Conservation (phyloP, 2,797 vertebrate species). For the Platyrinchus mystaceus region DNA sequence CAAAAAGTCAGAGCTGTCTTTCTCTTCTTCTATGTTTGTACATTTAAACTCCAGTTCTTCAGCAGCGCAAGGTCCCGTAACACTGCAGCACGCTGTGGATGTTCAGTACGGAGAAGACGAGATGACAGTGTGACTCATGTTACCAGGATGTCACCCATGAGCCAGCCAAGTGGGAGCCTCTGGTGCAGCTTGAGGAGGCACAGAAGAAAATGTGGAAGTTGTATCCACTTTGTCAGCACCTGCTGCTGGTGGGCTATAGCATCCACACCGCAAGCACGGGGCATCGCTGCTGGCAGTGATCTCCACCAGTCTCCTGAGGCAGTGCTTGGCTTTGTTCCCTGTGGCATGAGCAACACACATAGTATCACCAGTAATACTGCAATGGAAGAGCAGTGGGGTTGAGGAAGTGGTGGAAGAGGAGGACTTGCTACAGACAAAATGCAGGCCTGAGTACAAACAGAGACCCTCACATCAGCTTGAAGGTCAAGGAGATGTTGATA, state of each 20-base stretch:
- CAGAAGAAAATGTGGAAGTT: background rate
- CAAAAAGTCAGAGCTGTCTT: background rate
- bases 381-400: background rate
- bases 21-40: background rate
- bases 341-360: fast-evolving
- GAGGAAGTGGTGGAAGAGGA: background rate
- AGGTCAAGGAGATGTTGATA: background rate
- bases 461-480: background rate
- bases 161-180: background rate
- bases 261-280: background rate
- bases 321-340: background rate
- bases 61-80: background rate
- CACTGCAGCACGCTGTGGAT: fast-evolving
- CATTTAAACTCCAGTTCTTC: background rate
- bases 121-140: background rate
- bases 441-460: background rate
- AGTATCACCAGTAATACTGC: background rate
- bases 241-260: background rate
- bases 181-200: background rate
- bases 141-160: background rate
- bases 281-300: fast-evolving
- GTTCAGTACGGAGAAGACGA: too few relatives aligned
- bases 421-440: background rate
- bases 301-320: background rate
- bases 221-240: background rate